These are phyloP conservation scores for Himalopsyche phryganea DNA, from an alignment of 1,140 invertebrate genomes.

Conservation along the genomic window DNA sequence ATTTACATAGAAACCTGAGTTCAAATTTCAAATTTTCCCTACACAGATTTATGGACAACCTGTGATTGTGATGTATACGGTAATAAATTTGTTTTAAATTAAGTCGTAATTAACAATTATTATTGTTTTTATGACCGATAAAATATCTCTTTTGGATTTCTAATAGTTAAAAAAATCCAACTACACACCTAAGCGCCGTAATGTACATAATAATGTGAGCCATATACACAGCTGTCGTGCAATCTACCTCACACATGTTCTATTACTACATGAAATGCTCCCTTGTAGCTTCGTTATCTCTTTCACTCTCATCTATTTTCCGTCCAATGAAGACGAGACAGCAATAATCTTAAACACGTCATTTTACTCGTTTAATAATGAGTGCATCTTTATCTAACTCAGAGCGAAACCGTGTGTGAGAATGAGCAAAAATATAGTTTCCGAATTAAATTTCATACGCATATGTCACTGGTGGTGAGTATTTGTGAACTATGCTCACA, in stretches of 20 bases:
- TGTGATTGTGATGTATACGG: too few species aligned
- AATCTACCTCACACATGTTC: conserved; percentile 28
- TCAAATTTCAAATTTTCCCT: too few species aligned
- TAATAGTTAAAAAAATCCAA: too few species aligned
- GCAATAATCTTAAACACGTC: not conserved
- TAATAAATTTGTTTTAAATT: too few species aligned
- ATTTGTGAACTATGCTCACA: not conserved
- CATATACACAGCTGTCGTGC: conserved; percentile 29
- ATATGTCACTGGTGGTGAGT: conserved; percentile 21
- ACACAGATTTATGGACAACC: too few species aligned
- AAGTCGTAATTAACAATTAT: too few species aligned
- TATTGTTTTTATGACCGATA: too few species aligned
- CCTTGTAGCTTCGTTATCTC: conserved; percentile 10
- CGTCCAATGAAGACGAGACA: conserved; percentile 4
- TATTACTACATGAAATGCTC: conserved; percentile 14
- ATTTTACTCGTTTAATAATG: not conserved
- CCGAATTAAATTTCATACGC: conserved; percentile 1
- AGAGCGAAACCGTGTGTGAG: not conserved
- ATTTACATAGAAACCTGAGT: too few species aligned
- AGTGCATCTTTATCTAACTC: conserved; percentile 1
- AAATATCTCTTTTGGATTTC: too few species aligned
- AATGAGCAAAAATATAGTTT: conserved; percentile 8
- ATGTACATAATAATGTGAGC: conserved; percentile 10
- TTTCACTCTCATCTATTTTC: conserved; percentile 10
- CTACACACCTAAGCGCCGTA: conserved; percentile 12